Conservation (phyloP, 2,797 vertebrate genomes). For the Acrossocheilus fasciatus region DNA sequence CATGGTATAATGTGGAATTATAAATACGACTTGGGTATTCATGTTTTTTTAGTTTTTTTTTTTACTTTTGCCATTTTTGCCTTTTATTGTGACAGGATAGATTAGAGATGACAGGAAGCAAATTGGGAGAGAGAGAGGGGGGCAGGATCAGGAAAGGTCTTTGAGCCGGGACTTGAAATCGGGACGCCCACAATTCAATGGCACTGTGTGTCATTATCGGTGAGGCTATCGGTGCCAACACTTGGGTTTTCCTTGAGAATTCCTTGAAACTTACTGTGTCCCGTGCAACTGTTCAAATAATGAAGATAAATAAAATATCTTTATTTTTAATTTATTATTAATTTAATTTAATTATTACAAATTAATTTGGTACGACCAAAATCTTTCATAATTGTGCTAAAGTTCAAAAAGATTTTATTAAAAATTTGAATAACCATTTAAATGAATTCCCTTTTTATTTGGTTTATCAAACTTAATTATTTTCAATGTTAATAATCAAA, state of each 20-base stretch:
- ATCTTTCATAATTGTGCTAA: not conserved
- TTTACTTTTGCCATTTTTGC: not conserved
- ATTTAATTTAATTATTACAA: too few species aligned
- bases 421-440: not conserved
- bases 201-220: too few species aligned
- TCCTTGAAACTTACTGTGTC: too few species aligned
- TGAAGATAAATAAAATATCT: too few species aligned
- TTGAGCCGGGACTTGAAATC: not conserved
- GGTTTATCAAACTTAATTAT: not conserved
- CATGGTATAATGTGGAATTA: not conserved
- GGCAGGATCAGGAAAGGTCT: too few species aligned
- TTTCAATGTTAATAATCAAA: not conserved
- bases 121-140: too few species aligned
- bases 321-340: not conserved
- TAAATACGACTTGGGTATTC: not conserved
- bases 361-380: not conserved
- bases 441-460: not conserved
- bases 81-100: too few species aligned
- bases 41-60: not conserved
- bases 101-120: too few species aligned
- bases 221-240: too few species aligned
- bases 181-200: not conserved
- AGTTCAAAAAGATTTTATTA: not conserved
- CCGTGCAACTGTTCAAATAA: too few species aligned
- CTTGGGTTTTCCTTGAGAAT: too few species aligned